Evolutionary conservation across 2,888 invertebrate genomes (phyloP).

Genomic region (Drosophila gaucha): DNA sequence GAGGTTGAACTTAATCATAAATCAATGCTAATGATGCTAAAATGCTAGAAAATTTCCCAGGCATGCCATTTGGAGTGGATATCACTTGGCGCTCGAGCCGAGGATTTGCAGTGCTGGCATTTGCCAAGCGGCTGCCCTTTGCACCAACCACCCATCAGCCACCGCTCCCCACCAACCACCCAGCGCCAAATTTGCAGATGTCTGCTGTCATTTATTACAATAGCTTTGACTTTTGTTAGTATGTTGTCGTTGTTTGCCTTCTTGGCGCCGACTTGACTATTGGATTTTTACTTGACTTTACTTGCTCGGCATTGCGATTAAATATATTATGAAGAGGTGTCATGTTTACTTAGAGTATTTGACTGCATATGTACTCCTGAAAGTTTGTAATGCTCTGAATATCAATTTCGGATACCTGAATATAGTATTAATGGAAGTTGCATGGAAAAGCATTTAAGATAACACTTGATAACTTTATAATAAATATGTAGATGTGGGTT

Average conservation of each 20-base stretch:
- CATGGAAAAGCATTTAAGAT: background rate
- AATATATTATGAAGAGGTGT: constrained; percentile 12
- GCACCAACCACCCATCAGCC: constrained; percentile 23
- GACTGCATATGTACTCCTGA: background rate
- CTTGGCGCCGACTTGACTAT: constrained; percentile 34
- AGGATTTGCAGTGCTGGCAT: constrained; percentile 76
- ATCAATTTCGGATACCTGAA: background rate
- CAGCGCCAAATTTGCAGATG: constrained; percentile 67
- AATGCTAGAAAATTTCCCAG: constrained; percentile 79
- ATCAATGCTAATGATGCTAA: constrained; percentile 84
- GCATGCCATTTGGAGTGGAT: constrained; percentile 71
- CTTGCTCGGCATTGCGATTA: constrained; percentile 21
- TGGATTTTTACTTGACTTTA: constrained; percentile 36
- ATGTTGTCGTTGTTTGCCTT: constrained; percentile 61
- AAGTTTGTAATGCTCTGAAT: no score
- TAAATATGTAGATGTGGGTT: background rate
- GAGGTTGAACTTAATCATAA: constrained; percentile 84
- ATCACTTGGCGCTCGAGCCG: constrained; percentile 55
- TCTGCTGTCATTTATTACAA: constrained; percentile 84
- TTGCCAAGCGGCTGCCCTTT: constrained; percentile 56
- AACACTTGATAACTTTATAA: background rate
- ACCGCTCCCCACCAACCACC: constrained; percentile 6
- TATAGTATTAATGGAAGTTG: background rate
- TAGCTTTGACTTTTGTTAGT: constrained; percentile 83
- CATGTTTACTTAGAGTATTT: constrained; percentile 2